These are phyloP conservation scores for Xiphophorus birchmanni DNA, from an alignment of 2,797 vertebrate species.

Conservation along the genomic window DNA sequence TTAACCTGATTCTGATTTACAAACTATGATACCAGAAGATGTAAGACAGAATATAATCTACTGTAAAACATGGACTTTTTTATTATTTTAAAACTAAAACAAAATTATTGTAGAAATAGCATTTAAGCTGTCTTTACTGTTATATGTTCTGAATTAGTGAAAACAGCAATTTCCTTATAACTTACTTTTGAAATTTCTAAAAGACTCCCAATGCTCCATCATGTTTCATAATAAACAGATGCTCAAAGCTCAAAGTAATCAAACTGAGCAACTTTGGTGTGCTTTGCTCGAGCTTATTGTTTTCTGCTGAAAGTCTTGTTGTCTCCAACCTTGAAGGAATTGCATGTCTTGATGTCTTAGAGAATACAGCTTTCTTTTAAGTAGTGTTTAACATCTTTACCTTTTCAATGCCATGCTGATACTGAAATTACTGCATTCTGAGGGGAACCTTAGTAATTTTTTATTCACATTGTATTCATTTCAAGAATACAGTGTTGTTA, in stretches of 20 bases:
- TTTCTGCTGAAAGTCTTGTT: background rate
- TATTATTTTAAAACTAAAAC: background rate
- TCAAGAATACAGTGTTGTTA: background rate
- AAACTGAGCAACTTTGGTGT: background rate
- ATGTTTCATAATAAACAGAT: background rate
- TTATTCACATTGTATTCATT: background rate
- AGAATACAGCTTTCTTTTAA: background rate
- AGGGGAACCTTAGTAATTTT: too few species aligned
- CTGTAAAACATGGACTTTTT: background rate
- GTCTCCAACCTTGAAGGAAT: background rate
- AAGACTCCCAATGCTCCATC: background rate
- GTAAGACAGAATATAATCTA: background rate
- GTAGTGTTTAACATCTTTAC: background rate
- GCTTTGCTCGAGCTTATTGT: background rate
- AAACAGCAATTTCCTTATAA: background rate
- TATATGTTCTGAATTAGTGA: background rate
- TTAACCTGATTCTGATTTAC: background rate
- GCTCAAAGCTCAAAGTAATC: background rate
- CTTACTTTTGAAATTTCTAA: background rate
- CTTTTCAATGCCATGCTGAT: background rate
- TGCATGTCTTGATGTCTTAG: background rate
- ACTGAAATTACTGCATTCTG: background rate
- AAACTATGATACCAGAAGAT: background rate
- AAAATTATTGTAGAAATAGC: background rate
- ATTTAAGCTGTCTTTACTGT: background rate